Evolutionary conservation across 2,797 vertebrate genomes (phyloP).

Genomic region (Melanotaenia pygmaea): DNA sequence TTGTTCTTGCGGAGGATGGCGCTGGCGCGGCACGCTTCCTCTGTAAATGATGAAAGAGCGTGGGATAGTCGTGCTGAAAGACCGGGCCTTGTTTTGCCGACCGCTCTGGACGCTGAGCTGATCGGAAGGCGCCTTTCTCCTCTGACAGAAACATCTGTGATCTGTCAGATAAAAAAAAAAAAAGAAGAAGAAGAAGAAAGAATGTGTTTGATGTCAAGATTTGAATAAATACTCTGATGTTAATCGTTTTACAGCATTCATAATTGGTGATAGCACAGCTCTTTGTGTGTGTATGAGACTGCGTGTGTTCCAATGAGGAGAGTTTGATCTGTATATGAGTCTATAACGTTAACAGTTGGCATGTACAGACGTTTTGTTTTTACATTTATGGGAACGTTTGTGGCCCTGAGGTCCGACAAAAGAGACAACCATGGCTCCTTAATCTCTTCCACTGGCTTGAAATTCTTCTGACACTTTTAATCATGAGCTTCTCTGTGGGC

Average conservation of each 20-base stretch:
- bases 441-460: conserved; percentile 23
- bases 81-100: conserved; percentile 56
- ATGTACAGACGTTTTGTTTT: conserved; percentile 29
- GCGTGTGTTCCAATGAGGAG: conserved; percentile 4
- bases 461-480: conserved; percentile 38
- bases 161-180: conserved; percentile 57
- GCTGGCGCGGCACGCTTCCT: conserved; percentile 73
- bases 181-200: conserved; percentile 42
- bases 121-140: conserved; percentile 65
- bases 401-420: conserved; percentile 13
- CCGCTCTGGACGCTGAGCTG: conserved; percentile 40
- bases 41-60: conserved; percentile 78
- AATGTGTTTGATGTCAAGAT: conserved; percentile 72
- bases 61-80: conserved; percentile 52
- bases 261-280: conserved; percentile 55
- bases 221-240: conserved; percentile 72
- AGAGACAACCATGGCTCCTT: conserved; percentile 14
- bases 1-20: conserved; percentile 58
- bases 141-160: conserved; percentile 72
- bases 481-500: conserved; percentile 37
- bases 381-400: conserved; percentile 11
- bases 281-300: conserved; percentile 13
- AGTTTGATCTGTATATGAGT: conserved; percentile 28
- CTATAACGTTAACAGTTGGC: conserved; percentile 8
- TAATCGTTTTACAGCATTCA: conserved; percentile 67